Base-by-base conservation (phyloP, 2,888 invertebrate species). In the Cryptus viduatorius region DNA sequence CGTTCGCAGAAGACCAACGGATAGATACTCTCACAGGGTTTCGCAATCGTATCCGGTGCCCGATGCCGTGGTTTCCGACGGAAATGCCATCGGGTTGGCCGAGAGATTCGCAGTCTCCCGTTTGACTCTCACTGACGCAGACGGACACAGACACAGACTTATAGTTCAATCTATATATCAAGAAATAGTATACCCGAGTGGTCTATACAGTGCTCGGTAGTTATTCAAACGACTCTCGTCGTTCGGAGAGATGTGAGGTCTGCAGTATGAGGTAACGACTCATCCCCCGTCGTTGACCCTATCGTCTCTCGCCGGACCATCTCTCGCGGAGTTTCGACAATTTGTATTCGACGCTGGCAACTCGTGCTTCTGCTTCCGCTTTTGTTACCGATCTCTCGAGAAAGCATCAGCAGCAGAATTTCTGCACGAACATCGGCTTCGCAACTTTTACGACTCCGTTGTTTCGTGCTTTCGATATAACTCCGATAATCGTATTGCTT, bases 221-320 rank as follows among this genome's bases (percentile, higher is more conserved):
- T 86, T 85, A 86, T 86, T 86, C 80, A 80, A 83, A 86, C 80
- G 67, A 80, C 72, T 80, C 75, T 59, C 75, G 73, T 65, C 48
- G 76, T 64, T 37, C 53, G 71, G 24, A 37, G 82, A 84, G 79
- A 78, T 69, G 69, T 56, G 65, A 84, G 79, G 65, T 61, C 71
- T 79, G 48, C 37, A 75, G 61, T 31, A 37, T 8, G 37, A 16
- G 73, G 48, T 75, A 75, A 61, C 73, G 73, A 75, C 48, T 77
- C 68, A 78, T 84, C 78, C 79, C 78, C 61, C 59, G 48, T 77
- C 73, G 84, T 81, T 69, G 80, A 81, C 61, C 80, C 64, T 46
- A 64, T 80, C 65, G 75, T 71, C 46, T 84, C 68, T 78, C 78
- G 53, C 64, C 48, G 77, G 44, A 69, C 72, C 46, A 65, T 73